Conservation (phyloP, 2,888 invertebrate genomes). For the Camponotus fellah region DNA sequence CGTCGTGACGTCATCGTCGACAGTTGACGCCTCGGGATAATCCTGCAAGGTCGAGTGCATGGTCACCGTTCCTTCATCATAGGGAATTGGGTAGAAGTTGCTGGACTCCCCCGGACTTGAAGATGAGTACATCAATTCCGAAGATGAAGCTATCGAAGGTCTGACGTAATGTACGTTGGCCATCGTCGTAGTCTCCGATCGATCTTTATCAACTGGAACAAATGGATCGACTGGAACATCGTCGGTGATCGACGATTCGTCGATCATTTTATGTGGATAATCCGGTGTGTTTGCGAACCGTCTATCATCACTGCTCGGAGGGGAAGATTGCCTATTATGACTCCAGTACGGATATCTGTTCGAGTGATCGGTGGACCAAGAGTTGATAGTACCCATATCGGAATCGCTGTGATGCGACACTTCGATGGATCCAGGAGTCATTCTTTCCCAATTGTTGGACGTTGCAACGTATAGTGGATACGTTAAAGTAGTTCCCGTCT, state of each 20-base stretch:
- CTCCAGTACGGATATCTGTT: background rate
- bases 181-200: background rate
- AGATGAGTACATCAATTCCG: conserved; percentile 17
- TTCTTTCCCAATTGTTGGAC: background rate
- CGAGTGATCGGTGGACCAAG: background rate
- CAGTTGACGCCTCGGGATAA: conserved; percentile 6
- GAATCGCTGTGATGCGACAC: background rate
- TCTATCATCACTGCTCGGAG: background rate
- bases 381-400: background rate
- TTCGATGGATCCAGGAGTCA: background rate
- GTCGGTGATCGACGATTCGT: background rate
- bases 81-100: conserved; percentile 44
- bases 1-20: conserved; percentile 40
- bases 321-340: conserved; percentile 10
- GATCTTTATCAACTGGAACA: background rate
- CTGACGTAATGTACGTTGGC: conserved; percentile 5
- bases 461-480: conserved; percentile 1
- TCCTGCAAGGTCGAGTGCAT: conserved; percentile 33
- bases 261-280: conserved; percentile 25
- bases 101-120: conserved; percentile 19
- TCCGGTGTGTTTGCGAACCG: conserved; percentile 49
- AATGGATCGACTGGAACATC: background rate
- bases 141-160: background rate
- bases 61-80: conserved; percentile 55
- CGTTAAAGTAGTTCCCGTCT: background rate